Percentiles rank a stretch among this genome's conserved stretches.
These are phyloP conservation scores for Drosophila sechellia DNA, from an alignment of 1,140 invertebrate species.

Conservation along the genomic window DNA sequence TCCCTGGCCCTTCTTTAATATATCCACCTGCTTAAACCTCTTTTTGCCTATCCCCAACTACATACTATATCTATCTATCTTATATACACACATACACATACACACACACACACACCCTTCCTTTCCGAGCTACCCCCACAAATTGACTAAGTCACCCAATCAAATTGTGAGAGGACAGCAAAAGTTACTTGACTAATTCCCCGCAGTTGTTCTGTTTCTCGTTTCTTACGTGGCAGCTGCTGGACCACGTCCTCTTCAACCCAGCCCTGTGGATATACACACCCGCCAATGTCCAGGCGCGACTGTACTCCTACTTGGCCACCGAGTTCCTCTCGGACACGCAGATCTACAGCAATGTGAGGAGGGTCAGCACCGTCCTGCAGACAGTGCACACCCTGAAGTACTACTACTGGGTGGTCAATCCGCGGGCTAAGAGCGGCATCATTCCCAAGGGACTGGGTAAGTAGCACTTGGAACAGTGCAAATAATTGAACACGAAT, in stretches of 20 bases:
- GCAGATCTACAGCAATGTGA: constrained; percentile 98
- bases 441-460: constrained; percentile 97
- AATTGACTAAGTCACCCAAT: constrained; percentile 13
- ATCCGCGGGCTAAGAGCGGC: constrained; percentile 96
- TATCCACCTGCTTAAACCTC: constrained; percentile 7
- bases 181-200: constrained; percentile 85
- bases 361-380: constrained; percentile 97
- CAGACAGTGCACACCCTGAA: constrained; percentile 99
- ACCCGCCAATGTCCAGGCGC: constrained; percentile 96
- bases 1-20: neutral
- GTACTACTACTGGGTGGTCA: constrained; percentile 99
- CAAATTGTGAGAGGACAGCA: constrained; percentile 73
- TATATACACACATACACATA: neutral
- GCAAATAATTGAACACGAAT: no score
- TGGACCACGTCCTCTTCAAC: constrained; percentile 99
- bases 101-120: constrained; percentile 17
- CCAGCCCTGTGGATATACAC: constrained; percentile 99
- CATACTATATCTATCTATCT: constrained; percentile 16
- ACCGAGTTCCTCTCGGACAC: constrained; percentile 99
- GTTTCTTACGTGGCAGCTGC: constrained; percentile 94
- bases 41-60: constrained; percentile 14
- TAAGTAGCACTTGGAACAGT: constrained; percentile 85
- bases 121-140: constrained; percentile 26
- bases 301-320: constrained; percentile 98
- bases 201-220: constrained; percentile 90